A percentile compares a stretch with the other conserved stretches of the same genome.
Conservation (phyloP, 2,113 vertebrate genomes). For the Vidua macroura region DNA sequence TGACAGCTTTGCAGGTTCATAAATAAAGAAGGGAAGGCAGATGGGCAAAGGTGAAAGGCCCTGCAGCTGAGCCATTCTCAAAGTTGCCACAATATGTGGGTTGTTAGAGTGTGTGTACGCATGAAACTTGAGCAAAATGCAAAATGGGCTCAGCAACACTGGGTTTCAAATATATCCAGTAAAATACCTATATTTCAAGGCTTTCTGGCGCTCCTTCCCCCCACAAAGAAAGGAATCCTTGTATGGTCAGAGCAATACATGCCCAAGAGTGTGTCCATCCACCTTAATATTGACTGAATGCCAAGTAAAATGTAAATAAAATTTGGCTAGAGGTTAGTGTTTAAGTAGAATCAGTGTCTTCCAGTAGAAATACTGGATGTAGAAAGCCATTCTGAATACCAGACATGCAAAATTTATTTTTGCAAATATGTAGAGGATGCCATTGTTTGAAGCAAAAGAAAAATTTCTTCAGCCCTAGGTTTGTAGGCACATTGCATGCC, state of each 20-base stretch:
- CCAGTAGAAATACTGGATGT: background rate
- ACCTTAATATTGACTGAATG: background rate
- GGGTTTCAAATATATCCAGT: background rate
- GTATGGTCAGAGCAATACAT: background rate
- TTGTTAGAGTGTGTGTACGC: background rate
- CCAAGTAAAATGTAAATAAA: background rate
- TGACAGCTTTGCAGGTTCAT: background rate
- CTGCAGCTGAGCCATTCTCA: background rate
- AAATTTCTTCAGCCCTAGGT: background rate
- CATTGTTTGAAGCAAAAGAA: conserved; percentile 2
- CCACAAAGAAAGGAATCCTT: background rate
- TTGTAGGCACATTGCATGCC: background rate
- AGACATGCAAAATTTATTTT: background rate
- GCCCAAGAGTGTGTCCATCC: background rate
- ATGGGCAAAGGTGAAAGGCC: background rate
- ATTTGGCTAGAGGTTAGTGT: background rate
- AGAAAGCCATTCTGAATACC: background rate
- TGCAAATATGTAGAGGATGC: background rate
- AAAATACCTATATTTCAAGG: background rate
- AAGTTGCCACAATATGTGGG: background rate
- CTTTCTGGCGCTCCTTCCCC: accelerated
- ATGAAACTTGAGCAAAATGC: background rate
- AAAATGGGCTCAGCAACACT: background rate
- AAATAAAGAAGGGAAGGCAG: background rate
- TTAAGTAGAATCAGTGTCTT: background rate